Evolutionary conservation across 2,113 vertebrate genomes (phyloP).

Genomic region (Gadus macrocephalus): DNA sequence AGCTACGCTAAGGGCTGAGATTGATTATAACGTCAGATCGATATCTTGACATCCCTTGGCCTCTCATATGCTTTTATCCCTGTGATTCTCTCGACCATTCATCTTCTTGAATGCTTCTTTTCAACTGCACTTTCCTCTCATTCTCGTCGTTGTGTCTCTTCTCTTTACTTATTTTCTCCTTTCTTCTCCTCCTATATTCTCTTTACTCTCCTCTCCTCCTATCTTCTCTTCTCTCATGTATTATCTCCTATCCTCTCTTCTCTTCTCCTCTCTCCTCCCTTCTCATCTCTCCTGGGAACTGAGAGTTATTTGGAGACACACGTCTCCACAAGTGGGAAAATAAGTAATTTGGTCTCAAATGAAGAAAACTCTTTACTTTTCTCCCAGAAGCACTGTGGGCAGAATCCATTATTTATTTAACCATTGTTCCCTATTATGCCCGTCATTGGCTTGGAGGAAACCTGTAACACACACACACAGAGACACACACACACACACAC

Average conservation of each 20-base stretch:
- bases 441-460: slow-evolving; percentile 23
- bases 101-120: too few species aligned
- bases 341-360: slow-evolving; percentile 53
- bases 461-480: neutral
- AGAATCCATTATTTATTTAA: slow-evolving; percentile 64
- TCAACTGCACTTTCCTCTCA: too few species aligned
- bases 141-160: too few species aligned
- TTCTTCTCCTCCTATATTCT: slow-evolving; percentile 13
- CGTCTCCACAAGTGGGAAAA: slow-evolving; percentile 25
- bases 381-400: slow-evolving; percentile 54
- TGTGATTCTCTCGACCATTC: too few species aligned
- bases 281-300: slow-evolving; percentile 6
- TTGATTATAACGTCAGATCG: slow-evolving; percentile 30
- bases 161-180: too few species aligned
- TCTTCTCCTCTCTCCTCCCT: too few species aligned
- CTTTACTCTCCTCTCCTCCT: slow-evolving; percentile 5
- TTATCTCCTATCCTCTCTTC: neutral
- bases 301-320: slow-evolving; percentile 38
- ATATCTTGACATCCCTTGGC: slow-evolving; percentile 16
- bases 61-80: slow-evolving; percentile 5
- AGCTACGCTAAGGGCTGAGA: slow-evolving; percentile 36
- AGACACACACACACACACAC: too few species aligned
- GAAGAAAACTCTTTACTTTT: slow-evolving; percentile 38
- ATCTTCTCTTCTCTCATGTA: slow-evolving; percentile 3
- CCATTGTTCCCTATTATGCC: slow-evolving; percentile 38